Evolutionary conservation across 2,113 vertebrate genomes (phyloP).

Genomic region (Spea multiplicata): DNA sequence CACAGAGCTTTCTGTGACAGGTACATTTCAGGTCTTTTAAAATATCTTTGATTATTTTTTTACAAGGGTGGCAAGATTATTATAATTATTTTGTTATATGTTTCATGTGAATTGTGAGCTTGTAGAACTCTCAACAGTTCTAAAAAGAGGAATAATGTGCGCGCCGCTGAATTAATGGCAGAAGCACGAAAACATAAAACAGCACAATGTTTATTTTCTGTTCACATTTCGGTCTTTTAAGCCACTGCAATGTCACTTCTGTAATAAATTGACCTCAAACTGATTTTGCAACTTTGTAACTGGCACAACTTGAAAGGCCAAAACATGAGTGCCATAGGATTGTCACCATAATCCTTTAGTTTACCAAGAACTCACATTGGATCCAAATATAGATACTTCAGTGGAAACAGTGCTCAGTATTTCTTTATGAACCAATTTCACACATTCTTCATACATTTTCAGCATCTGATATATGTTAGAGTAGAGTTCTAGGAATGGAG

Average conservation of each 20-base stretch:
- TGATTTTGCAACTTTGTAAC: constrained; percentile 23
- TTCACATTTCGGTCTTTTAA: too few relatives aligned
- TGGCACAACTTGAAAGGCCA: constrained; percentile 38
- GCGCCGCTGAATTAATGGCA: too few relatives aligned
- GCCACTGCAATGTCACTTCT: not conserved
- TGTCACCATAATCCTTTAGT: constrained; percentile 33
- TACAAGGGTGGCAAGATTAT: too few relatives aligned
- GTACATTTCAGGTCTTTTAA: too few relatives aligned
- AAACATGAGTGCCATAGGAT: constrained; percentile 43
- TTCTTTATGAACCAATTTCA: constrained; percentile 21
- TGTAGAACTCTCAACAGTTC: too few relatives aligned
- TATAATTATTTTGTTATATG: too few relatives aligned
- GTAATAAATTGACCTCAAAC: constrained; percentile 28
- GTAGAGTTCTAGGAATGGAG: not conserved
- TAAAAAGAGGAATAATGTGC: too few relatives aligned
- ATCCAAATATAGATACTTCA: constrained; percentile 20
- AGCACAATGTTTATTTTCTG: too few relatives aligned
- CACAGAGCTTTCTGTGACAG: too few relatives aligned
- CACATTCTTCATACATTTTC: constrained; percentile 3
- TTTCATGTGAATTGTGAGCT: too few relatives aligned
- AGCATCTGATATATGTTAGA: not conserved
- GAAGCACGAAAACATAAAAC: too few relatives aligned
- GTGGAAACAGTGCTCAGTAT: not conserved
- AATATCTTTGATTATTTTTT: too few relatives aligned
- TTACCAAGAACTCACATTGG: constrained; percentile 33